These are phyloP conservation scores for Sceloporus tristichus DNA, from an alignment of 2,113 vertebrate species.

Conservation along the genomic window DNA sequence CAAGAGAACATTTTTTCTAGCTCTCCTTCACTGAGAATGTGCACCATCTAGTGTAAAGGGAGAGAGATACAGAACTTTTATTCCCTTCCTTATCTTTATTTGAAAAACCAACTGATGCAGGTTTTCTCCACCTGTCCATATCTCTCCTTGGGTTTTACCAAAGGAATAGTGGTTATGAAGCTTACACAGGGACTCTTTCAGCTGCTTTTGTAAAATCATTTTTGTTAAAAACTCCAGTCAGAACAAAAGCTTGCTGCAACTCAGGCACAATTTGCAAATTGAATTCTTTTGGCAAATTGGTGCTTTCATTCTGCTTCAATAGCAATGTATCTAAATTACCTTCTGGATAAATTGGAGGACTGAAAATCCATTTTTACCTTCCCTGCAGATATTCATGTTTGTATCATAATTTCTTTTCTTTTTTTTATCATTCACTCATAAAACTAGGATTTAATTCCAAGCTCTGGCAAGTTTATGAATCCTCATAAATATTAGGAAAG, in stretches of 20 bases:
- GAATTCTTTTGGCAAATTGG: slow-evolving; percentile 29
- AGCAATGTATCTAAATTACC: slow-evolving; percentile 30
- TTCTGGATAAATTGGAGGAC: slow-evolving; percentile 13
- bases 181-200: neutral
- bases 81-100: slow-evolving; percentile 4
- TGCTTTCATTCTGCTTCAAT: slow-evolving; percentile 4
- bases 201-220: slow-evolving; percentile 19
- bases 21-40: neutral
- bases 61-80: neutral
- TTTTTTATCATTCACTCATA: slow-evolving; percentile 38
- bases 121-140: neutral
- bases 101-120: neutral
- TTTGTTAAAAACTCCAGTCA: slow-evolving; percentile 4
- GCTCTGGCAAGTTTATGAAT: slow-evolving; percentile 4
- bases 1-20: neutral
- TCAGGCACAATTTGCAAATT: slow-evolving; percentile 28
- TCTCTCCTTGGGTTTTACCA: neutral
- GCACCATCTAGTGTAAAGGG: slow-evolving; percentile 22
- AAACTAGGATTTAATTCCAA: slow-evolving; percentile 17
- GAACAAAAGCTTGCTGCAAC: slow-evolving; percentile 14
- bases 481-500: slow-evolving; percentile 17
- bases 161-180: neutral
- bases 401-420: slow-evolving; percentile 22
- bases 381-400: slow-evolving; percentile 29
- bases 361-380: slow-evolving; percentile 37